Base-by-base conservation (phyloP, 2,797 vertebrate species). In the Zalophus californianus region DNA sequence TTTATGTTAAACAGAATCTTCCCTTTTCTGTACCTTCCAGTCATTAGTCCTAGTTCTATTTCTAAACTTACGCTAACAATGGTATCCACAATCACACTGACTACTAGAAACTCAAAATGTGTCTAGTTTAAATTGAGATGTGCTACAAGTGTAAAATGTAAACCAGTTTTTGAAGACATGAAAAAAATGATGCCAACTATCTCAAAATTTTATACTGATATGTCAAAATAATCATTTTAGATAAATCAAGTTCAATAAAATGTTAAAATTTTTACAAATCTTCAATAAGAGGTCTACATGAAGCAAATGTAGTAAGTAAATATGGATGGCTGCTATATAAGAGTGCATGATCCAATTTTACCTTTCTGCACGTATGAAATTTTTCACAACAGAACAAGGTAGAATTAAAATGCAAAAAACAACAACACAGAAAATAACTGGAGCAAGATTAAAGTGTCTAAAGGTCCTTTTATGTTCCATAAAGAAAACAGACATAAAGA, bases 151-250 rank as follows among this genome's bases (percentile, higher is more conserved):
- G 0, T 85, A 93, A 93, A 66, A 80, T 54, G 64, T 32, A 64
- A 1, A 84, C 16, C 56, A 56, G 25, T 64, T 90, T 87, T 96
- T 35, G 48, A 94, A 75, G 52, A 68, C 18, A 83, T 50, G 18
- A 91, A 50, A 38, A 29, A 84, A 44, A 70, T 5, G 38, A 86
- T 11, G 52, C 38, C 25, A 80, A 85, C 23, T 70, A 77, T 60
- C 32, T 83, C 52, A 87, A 79, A 77, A 7, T 41, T 68, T 58
- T 41, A 62, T 41, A 86, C 6, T 89, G 52, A 60, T 62, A 58
- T 41, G n/a, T 72, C 78, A 95, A 93, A 97, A 64, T 60, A 89
- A 68, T 50, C 9, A 87, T 84, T 83, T 72, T 72, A 77, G 32
- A 48, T 75, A 52, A 92, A 70, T 54, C 35, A 64, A 86, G 16